Percentiles rank a stretch among this genome's conserved stretches.
Conservation (phyloP, 2,888 invertebrate genomes). For the Ornithoptera alexandrae region DNA sequence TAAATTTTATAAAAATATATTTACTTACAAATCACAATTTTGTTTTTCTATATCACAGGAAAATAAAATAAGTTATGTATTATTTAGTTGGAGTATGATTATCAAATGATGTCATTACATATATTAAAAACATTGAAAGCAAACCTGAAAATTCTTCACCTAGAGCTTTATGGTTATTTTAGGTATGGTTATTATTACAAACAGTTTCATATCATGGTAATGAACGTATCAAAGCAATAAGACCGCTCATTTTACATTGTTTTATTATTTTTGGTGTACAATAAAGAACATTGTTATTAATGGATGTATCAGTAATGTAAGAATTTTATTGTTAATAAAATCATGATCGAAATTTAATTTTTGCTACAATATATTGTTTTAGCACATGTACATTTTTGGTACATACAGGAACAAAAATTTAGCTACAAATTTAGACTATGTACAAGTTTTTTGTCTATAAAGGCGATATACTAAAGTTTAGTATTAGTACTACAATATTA, state of each 20-base stretch:
- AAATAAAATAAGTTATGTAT: slow-evolving; percentile 12
- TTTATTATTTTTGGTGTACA: too few species aligned
- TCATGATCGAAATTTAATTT: background rate
- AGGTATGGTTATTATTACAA: too few species aligned
- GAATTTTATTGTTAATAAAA: background rate
- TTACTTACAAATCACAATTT: slow-evolving; percentile 11
- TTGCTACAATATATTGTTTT: slow-evolving; percentile 12
- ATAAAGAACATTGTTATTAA: background rate
- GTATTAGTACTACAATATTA: background rate
- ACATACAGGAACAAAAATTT: slow-evolving; percentile 48
- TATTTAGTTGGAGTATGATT: slow-evolving; percentile 1
- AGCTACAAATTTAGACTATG: slow-evolving; percentile 14
- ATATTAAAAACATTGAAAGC: too few species aligned
- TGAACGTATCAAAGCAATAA: too few species aligned
- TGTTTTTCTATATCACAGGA: slow-evolving; percentile 11
- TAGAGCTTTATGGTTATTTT: too few species aligned
- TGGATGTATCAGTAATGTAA: background rate
- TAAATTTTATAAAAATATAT: slow-evolving; percentile 25
- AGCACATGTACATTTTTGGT: slow-evolving; percentile 44
- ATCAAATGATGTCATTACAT: background rate
- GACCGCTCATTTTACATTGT: too few species aligned
- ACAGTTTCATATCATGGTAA: too few species aligned
- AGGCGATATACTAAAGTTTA: background rate
- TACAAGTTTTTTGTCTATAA: slow-evolving; percentile 14
- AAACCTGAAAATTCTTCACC: too few species aligned